Conservation (phyloP, 2,797 vertebrate species). For the Acropternis orthonyx region DNA sequence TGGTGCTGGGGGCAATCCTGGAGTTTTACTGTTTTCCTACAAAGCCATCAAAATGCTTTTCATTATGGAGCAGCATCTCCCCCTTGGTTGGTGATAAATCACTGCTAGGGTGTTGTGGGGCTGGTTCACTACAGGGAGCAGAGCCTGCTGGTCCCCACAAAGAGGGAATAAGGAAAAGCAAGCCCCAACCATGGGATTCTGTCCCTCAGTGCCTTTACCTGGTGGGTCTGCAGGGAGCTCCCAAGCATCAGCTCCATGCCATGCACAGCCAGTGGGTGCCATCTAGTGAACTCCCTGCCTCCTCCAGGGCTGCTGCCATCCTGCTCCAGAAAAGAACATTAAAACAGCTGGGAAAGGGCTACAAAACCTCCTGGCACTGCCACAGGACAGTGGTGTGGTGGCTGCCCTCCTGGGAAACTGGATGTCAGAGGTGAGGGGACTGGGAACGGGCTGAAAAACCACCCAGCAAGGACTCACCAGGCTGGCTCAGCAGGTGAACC, state of each 20-base stretch:
- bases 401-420: background rate
- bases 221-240: background rate
- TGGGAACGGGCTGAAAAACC: background rate
- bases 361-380: background rate
- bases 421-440: background rate
- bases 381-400: accelerated
- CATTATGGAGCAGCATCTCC: background rate
- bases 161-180: background rate
- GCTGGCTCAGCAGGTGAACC: background rate
- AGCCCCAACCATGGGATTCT: accelerated
- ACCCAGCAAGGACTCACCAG: accelerated
- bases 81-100: background rate
- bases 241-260: accelerated
- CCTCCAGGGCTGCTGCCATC: accelerated
- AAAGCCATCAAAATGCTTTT: background rate
- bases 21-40: background rate
- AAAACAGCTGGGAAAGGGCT: background rate
- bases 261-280: background rate
- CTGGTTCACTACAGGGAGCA: background rate
- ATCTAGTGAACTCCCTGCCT: background rate
- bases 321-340: too few relatives aligned
- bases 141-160: background rate
- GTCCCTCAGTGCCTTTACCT: background rate
- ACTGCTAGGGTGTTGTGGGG: accelerated
- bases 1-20: too few relatives aligned